Conservation (phyloP, 2,888 invertebrate genomes). For the Polyommatus iphigenia region DNA sequence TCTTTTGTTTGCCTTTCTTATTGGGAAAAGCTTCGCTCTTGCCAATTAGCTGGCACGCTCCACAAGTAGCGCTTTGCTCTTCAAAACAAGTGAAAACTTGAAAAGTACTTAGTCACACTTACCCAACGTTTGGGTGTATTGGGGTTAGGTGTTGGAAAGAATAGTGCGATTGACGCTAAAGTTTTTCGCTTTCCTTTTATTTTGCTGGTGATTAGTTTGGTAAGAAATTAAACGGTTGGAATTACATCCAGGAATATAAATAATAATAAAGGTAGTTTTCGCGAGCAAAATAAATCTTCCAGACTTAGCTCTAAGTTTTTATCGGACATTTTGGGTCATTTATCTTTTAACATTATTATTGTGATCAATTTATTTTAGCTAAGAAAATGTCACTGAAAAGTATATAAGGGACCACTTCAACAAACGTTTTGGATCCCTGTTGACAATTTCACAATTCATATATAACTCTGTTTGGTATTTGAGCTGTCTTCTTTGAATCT, state of each 20-base stretch:
- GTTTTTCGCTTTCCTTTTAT: background rate
- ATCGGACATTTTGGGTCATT: background rate
- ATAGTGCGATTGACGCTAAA: background rate
- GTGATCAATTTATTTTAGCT: background rate
- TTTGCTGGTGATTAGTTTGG: background rate
- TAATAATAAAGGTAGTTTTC: background rate
- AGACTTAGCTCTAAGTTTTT: background rate
- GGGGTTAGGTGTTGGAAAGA: background rate
- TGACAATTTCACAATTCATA: background rate
- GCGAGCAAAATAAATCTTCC: background rate
- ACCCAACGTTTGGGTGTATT: conserved; percentile 1
- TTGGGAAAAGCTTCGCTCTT: conserved; percentile 72
- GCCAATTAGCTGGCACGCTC: conserved; percentile 72
- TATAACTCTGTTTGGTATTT: background rate
- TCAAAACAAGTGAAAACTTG: conserved; percentile 68
- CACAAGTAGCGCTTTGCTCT: conserved; percentile 67
- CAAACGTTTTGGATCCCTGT: no score
- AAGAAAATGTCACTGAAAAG: background rate
- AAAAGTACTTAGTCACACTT: conserved; percentile 56
- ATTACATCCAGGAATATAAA: background rate
- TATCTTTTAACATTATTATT: background rate
- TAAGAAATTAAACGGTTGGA: background rate
- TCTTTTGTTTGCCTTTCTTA: conserved; percentile 66
- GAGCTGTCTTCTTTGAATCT: background rate
- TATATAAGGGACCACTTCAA: no score